phyloP scores from a whole-genome alignment of 2,888 invertebrate genomes.

The Heterodera filipjevi region DNA sequence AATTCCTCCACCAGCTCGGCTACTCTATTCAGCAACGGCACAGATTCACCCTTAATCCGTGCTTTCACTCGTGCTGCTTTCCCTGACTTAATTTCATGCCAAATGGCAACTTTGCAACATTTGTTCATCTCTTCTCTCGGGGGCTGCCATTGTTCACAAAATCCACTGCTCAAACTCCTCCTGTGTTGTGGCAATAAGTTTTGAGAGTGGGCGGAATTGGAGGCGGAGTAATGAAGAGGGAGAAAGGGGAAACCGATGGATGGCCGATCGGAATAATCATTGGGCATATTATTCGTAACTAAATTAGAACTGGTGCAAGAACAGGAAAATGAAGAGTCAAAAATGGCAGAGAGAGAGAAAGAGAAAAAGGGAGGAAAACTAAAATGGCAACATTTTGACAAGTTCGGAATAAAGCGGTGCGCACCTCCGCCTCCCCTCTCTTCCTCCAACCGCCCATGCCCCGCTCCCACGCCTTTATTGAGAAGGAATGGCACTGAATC shows the following conservation, averaged over 20 bases:
- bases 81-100: not conserved
- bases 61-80: conserved; percentile 10
- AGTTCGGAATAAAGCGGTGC: not conserved
- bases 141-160: not conserved
- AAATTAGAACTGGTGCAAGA: not conserved
- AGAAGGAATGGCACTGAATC: conserved; percentile 4
- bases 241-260: not conserved
- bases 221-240: not conserved
- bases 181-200: not conserved
- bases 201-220: not conserved
- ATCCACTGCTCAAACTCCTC: conserved; percentile 6
- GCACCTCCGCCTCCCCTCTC: not conserved
- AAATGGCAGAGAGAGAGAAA: not conserved
- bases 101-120: not conserved
- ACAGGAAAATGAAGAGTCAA: not conserved
- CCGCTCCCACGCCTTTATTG: not conserved
- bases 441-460: not conserved
- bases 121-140: not conserved
- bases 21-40: conserved; percentile 22
- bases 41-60: conserved; percentile 9
- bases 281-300: not conserved
- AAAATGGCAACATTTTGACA: not conserved
- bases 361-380: not conserved
- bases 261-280: not conserved
- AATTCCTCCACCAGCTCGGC: conserved; percentile 20